Evolutionary conservation across 2,113 vertebrate species (phyloP), one percentile per base, ranked within the genome.

Genomic region (Gallinago undulata): DNA sequence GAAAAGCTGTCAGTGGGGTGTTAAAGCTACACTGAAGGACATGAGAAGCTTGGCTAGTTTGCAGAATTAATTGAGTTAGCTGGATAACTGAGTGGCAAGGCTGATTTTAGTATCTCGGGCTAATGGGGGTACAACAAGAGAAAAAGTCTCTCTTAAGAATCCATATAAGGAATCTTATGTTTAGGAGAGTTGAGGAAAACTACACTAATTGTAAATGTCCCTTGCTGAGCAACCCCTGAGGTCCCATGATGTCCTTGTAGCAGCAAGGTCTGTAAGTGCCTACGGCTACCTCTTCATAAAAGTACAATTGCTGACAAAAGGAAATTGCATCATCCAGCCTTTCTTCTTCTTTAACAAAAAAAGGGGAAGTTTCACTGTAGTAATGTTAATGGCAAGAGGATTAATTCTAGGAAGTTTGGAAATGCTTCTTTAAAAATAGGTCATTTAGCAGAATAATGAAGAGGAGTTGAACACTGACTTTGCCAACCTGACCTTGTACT

Each of bases 321-420:
- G 94, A 95, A 92, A 87, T 84, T 77, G 73, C 85, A 78, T 84
- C 88, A 92, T 59, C 64, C 64, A 84, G 47, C 28, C 30, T 80
- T 86, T 93, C 77, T 69, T 73, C 50, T 83, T 76, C 62, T 87
- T 83, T 50, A 62, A 70, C 35, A 67, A 89, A 78, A 85, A 41
- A 41, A 33, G 12, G 9, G 92, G 79, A 90, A 89, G 43, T 62
- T 88, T 28, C 48, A 47, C 31, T 74, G 37, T 33, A 73, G 59
- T 55, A 55, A 47, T 66, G 13, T 66, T 60, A 92, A 69, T 63
- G 60, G 76, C 24, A 75, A 33, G 16, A 89, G 90, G 51, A 89
- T 67, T 91, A 39, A 92, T 92, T 88, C 48, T 80, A 86, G 88
- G 79, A 91, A 83, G 60, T 63, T 55, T 84, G 47, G 48, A 41